A percentile compares a stretch with the other conserved stretches of the same genome.
phyloP scores from a whole-genome alignment of 2,797 vertebrate species.

The Onychomys arenicola region DNA sequence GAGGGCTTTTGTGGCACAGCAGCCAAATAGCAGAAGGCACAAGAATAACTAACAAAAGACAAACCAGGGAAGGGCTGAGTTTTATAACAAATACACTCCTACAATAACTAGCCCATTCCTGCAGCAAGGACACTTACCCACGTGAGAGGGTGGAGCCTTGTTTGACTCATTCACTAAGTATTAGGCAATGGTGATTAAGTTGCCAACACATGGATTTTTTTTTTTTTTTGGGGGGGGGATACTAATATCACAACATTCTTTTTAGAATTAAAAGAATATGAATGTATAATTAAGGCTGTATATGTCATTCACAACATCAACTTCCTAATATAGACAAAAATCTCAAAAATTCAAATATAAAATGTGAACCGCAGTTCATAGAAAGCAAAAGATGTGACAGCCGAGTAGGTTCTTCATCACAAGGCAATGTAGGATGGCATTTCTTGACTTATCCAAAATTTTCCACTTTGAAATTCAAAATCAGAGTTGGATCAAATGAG shows the following conservation, averaged over 20 bases:
- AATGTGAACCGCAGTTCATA: neutral
- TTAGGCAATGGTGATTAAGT: neutral
- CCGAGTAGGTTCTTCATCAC: neutral
- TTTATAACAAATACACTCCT: neutral
- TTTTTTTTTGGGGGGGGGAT: too few relatives aligned
- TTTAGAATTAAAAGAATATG: conserved; percentile 1
- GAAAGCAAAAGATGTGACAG: neutral
- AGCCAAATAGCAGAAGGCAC: neutral
- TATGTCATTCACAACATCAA: neutral
- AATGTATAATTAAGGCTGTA: neutral
- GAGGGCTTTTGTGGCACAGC: too few relatives aligned
- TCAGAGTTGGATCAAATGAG: neutral
- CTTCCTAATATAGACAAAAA: neutral
- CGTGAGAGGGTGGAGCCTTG: neutral
- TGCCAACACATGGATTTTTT: neutral
- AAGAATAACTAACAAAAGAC: neutral
- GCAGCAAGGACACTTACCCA: neutral
- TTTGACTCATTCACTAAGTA: too few relatives aligned
- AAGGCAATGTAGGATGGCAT: neutral
- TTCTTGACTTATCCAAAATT: neutral
- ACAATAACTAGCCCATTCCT: neutral
- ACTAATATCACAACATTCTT: neutral
- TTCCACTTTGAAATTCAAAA: neutral
- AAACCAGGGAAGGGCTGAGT: neutral
- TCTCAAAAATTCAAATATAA: conserved; percentile 12